Percentiles rank a stretch among this genome's conserved stretches.
phyloP scores from a whole-genome alignment of 2,113 vertebrate genomes.

The Engystomops pustulosus region DNA sequence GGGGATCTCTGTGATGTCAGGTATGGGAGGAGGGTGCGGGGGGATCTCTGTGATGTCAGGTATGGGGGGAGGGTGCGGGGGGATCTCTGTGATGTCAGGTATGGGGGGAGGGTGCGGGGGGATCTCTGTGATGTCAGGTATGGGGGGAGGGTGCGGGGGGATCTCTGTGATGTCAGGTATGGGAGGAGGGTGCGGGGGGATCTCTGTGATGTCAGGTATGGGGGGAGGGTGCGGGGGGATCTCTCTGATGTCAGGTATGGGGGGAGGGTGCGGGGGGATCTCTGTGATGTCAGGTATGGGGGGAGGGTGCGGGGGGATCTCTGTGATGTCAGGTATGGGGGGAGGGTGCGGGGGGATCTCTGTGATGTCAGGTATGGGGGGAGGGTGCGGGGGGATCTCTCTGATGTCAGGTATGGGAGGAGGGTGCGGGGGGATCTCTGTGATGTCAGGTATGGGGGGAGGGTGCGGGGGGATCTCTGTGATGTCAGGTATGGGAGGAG shows the following conservation, averaged over 20 bases:
- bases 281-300: constrained; percentile 98
- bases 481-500: constrained; percentile 98
- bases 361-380: constrained; percentile 94
- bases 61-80: too few species aligned
- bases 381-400: constrained; percentile 87
- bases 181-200: too few species aligned
- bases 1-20: constrained; percentile 95
- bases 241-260: constrained; percentile 98
- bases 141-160: too few species aligned
- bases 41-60: constrained; percentile 97
- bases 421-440: constrained; percentile 84
- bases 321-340: constrained; percentile 96
- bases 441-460: constrained; percentile 93
- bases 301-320: constrained; percentile 82
- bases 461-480: constrained; percentile 94
- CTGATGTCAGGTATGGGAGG: constrained; percentile 98
- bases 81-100: constrained; percentile 99
- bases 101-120: too few species aligned
- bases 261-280: constrained; percentile 76
- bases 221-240: constrained; percentile 77
- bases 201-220: constrained; percentile 99
- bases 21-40: too few species aligned
- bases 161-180: constrained; percentile 99
- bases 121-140: constrained; percentile 99
- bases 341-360: constrained; percentile 87